Evolutionary conservation across 1,140 invertebrate species (phyloP).

Genomic region (Brachionus asplanchnoidis): DNA sequence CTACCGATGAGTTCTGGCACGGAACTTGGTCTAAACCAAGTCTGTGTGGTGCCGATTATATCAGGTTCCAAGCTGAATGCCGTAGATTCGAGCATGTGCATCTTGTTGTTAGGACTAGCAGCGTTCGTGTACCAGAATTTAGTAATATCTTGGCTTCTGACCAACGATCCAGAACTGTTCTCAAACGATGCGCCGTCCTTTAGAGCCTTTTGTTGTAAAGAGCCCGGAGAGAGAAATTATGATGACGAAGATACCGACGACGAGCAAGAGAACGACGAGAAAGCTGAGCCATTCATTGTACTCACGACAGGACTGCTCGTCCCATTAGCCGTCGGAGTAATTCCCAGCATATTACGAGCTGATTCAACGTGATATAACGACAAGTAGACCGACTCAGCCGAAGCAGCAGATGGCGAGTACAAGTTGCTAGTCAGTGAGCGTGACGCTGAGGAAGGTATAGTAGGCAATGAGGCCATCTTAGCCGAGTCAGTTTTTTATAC

Average conservation of each 20-base stretch:
- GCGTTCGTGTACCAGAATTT: not conserved
- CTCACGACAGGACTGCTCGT: not conserved
- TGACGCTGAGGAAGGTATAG: too few species aligned
- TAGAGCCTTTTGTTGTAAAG: not conserved
- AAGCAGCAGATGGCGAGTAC: too few species aligned
- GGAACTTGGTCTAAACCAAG: too few species aligned
- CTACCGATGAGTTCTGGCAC: too few species aligned
- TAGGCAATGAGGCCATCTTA: too few species aligned
- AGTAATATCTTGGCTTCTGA: not conserved
- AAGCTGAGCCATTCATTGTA: not conserved
- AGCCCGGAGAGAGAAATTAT: not conserved
- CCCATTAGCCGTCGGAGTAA: not conserved
- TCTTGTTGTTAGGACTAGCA: too few species aligned
- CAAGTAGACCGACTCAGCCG: not conserved
- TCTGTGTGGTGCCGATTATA: too few species aligned
- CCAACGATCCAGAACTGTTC: not conserved
- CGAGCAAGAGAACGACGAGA: not conserved
- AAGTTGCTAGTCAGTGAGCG: too few species aligned
- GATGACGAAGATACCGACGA: not conserved
- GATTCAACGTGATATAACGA: not conserved
- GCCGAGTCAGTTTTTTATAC: too few species aligned
- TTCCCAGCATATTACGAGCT: not conserved
- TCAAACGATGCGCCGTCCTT: not conserved
- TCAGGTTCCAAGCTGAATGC: too few species aligned
- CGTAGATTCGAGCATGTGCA: too few species aligned